Conservation (phyloP, 2,888 invertebrate species). For the Acleris laterana region DNA sequence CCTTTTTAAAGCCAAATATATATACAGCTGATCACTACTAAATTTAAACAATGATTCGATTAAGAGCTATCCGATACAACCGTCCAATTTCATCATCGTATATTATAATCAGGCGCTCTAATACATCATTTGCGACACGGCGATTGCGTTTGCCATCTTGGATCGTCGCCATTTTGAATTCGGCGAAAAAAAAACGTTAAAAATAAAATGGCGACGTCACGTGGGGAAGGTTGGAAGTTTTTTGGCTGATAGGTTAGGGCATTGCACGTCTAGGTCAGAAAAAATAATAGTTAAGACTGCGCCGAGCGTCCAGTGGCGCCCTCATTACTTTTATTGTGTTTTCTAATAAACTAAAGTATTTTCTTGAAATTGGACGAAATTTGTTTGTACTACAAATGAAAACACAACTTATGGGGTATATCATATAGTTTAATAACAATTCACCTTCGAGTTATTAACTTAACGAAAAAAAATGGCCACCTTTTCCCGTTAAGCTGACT, state of each 20-base stretch:
- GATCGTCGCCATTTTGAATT: constrained; percentile 19
- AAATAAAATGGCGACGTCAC: constrained; percentile 16
- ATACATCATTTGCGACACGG: constrained; percentile 4
- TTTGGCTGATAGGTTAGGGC: not conserved
- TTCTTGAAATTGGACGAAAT: too few relatives aligned
- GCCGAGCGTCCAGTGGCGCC: too few relatives aligned
- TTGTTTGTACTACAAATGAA: too few relatives aligned
- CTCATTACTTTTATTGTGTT: too few relatives aligned
- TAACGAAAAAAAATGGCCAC: too few relatives aligned
- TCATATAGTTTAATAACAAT: too few relatives aligned
- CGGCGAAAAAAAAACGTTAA: constrained; percentile 14
- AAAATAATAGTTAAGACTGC: too few relatives aligned
- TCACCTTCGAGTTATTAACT: too few relatives aligned
- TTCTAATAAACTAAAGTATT: too few relatives aligned
- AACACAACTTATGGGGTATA: too few relatives aligned
- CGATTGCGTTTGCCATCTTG: constrained; percentile 7
- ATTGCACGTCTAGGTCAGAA: not conserved
- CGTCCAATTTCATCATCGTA: constrained; percentile 10
- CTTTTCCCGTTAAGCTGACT: too few relatives aligned
- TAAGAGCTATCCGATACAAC: not conserved
- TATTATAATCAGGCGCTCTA: constrained; percentile 3
- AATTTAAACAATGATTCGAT: constrained; percentile 6
- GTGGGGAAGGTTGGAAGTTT: constrained; percentile 1
- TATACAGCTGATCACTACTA: constrained; percentile 1
- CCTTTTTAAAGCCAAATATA: constrained; percentile 2